phyloP scores from a whole-genome alignment of 2,113 vertebrate genomes.

The Pyxicephalus adspersus region DNA sequence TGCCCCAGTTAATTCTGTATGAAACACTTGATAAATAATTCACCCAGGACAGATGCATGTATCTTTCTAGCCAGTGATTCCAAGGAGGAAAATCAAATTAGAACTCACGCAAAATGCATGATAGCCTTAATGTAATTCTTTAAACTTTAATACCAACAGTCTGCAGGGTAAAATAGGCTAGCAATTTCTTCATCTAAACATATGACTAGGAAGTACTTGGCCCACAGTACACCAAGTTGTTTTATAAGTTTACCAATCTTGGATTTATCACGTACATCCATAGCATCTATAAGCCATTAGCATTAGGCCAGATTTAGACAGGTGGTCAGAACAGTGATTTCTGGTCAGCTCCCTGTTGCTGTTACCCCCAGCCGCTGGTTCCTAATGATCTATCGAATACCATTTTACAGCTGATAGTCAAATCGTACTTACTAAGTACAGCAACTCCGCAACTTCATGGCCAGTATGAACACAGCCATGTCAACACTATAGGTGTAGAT shows the following conservation, averaged over 20 bases:
- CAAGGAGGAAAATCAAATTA: conserved; percentile 64
- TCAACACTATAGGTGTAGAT: not conserved
- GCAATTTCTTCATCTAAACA: conserved; percentile 8
- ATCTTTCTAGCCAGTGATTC: conserved; percentile 60
- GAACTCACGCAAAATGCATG: conserved; percentile 73
- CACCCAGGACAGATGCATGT: conserved; percentile 60
- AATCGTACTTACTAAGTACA: too few relatives aligned
- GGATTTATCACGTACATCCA: not conserved
- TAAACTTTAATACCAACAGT: conserved; percentile 70
- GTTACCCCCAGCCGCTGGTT: too few relatives aligned
- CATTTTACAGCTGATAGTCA: too few relatives aligned
- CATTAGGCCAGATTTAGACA: too few relatives aligned
- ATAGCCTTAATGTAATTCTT: conserved; percentile 69
- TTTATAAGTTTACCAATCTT: not conserved
- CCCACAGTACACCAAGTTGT: not conserved
- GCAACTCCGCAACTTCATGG: too few relatives aligned
- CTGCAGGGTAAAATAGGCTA: conserved; percentile 56
- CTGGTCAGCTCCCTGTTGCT: too few relatives aligned
- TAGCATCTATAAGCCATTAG: not conserved
- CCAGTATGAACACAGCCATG: too few relatives aligned
- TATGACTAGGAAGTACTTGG: conserved; percentile 13
- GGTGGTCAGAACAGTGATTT: too few relatives aligned
- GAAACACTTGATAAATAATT: conserved; percentile 68
- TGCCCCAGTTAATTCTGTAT: conserved; percentile 64
- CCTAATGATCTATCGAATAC: too few relatives aligned